Evolutionary conservation across 1,140 invertebrate species (phyloP).

Genomic region (Halictus rubicundus): DNA sequence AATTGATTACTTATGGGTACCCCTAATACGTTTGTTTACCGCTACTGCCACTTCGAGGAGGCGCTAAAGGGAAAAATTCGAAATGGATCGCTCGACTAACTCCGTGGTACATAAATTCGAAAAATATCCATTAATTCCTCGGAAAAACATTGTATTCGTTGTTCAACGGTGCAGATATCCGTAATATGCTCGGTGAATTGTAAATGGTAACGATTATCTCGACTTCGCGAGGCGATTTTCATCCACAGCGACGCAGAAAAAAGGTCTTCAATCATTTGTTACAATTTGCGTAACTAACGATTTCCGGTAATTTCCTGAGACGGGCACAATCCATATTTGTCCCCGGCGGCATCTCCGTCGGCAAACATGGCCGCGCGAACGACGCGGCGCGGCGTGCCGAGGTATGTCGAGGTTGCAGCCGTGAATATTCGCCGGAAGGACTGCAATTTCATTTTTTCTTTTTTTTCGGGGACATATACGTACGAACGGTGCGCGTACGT

Average conservation of each 20-base stretch:
- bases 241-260: no score
- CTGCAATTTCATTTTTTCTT: not conserved
- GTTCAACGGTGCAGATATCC: no score
- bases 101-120: no score
- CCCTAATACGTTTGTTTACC: no score
- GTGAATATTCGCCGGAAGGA: not conserved
- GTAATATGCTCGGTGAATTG: not conserved
- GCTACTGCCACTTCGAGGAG: no score
- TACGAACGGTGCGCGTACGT: no score
- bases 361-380: not conserved
- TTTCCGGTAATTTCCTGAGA: not conserved
- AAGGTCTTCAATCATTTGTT: not conserved
- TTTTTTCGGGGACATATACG: not conserved
- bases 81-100: no score
- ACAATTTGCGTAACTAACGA: not conserved
- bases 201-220: constrained; percentile 1
- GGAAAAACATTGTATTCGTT: no score
- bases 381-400: not conserved
- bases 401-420: not conserved
- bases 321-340: not conserved
- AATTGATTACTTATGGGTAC: no score
- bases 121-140: no score
- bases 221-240: not conserved
- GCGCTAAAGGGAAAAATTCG: no score
- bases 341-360: no score